Percentiles rank a stretch among this genome's conserved stretches.
phyloP scores from a whole-genome alignment of 2,113 vertebrate genomes.

The Eudyptes chrysolophus region DNA sequence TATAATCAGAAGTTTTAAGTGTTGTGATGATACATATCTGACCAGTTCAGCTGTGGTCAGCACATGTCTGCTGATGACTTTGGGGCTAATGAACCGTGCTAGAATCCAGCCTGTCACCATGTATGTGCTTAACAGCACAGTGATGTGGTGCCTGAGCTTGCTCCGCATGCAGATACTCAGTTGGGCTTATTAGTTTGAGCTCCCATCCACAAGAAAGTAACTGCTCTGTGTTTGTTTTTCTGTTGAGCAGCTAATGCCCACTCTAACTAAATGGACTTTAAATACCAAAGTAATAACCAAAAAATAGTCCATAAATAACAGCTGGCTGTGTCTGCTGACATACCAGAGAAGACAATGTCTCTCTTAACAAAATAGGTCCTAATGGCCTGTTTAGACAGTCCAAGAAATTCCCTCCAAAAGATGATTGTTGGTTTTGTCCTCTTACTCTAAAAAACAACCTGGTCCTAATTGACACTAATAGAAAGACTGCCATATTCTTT shows the following conservation, averaged over 20 bases:
- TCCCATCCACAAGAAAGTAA: not conserved
- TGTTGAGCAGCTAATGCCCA: not conserved
- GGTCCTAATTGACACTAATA: not conserved
- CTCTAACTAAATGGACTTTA: not conserved
- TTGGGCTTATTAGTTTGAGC: not conserved
- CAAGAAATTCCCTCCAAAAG: not conserved
- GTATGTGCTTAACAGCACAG: too few relatives aligned
- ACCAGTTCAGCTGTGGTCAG: not conserved
- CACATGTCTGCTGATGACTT: not conserved
- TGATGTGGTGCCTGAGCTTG: not conserved
- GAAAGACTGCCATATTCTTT: not conserved
- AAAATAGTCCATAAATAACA: not conserved
- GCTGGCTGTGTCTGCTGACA: not conserved
- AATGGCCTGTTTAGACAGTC: not conserved
- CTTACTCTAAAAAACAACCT: not conserved
- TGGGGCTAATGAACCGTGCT: not conserved
- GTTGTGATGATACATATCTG: fast-evolving
- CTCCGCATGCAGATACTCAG: too few relatives aligned
- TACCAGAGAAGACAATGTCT: not conserved
- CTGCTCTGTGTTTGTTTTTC: not conserved
- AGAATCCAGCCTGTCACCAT: not conserved
- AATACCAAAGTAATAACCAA: not conserved
- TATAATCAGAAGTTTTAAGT: not conserved
- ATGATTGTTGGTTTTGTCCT: not conserved
- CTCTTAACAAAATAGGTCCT: not conserved